These are phyloP conservation scores for Sebastes jordani DNA, from an alignment of 2,797 vertebrate species.

Conservation along the genomic window DNA sequence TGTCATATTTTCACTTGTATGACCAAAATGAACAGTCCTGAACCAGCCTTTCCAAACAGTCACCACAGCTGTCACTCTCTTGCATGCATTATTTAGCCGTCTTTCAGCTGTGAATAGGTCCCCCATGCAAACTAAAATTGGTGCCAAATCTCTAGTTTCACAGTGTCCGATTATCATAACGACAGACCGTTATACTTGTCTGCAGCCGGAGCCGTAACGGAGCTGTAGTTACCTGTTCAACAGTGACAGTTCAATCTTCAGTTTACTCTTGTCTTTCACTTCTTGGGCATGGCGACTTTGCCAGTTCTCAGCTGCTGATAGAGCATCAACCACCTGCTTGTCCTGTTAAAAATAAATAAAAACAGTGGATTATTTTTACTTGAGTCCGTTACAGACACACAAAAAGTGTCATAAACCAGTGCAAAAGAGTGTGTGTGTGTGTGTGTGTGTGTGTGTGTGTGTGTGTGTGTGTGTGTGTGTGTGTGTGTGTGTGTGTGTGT, in stretches of 20 bases:
- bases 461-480: too few relatives aligned
- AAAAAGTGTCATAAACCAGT: too few relatives aligned
- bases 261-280: slow-evolving; percentile 85
- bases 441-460: too few relatives aligned
- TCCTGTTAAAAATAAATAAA: slow-evolving; percentile 78
- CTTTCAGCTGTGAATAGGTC: neutral
- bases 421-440: too few relatives aligned
- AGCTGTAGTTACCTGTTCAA: slow-evolving; percentile 84
- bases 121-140: neutral
- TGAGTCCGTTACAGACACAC: neutral
- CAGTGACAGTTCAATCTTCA: slow-evolving; percentile 85
- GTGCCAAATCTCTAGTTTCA: neutral
- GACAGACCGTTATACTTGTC: neutral
- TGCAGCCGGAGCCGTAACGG: neutral
- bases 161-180: neutral
- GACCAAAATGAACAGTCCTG: neutral
- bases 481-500: too few relatives aligned
- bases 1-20: neutral
- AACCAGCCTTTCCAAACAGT: neutral
- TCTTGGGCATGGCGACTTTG: slow-evolving; percentile 82
- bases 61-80: neutral
- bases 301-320: slow-evolving; percentile 87
- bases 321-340: slow-evolving; percentile 80
- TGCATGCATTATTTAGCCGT: neutral
- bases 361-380: neutral